Evolutionary conservation across 2,888 invertebrate genomes (phyloP).

Genomic region (Lepas anatifera): DNA sequence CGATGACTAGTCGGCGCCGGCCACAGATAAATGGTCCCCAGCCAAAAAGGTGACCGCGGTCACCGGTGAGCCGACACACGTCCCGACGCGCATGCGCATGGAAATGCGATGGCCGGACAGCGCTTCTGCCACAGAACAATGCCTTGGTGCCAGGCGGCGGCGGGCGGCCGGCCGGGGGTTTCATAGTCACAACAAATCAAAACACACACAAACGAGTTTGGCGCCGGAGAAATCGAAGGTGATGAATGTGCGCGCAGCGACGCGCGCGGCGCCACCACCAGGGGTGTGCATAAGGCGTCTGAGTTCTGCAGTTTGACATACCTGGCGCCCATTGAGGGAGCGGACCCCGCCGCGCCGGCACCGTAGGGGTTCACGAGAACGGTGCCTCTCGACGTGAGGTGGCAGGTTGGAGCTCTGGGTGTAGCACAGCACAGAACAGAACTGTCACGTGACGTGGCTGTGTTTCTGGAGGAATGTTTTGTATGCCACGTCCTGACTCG

Average conservation of each 20-base stretch:
- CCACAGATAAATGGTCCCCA: background rate
- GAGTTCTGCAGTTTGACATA: background rate
- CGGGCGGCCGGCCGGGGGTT: background rate
- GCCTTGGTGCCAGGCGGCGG: background rate
- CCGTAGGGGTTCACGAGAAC: background rate
- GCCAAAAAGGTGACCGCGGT: background rate
- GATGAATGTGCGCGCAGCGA: background rate
- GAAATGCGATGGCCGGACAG: background rate
- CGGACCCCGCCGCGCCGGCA: background rate
- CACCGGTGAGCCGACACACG: background rate
- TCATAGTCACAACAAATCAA: background rate
- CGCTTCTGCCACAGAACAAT: background rate
- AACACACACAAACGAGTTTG: constrained; percentile 1
- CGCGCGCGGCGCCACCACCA: background rate
- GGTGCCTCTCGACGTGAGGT: too few species aligned
- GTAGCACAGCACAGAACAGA: too few species aligned
- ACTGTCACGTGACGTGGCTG: too few species aligned
- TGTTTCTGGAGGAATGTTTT: too few species aligned
- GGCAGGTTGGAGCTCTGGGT: too few species aligned
- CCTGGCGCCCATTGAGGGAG: too few species aligned
- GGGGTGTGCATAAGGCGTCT: background rate
- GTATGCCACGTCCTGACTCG: too few species aligned
- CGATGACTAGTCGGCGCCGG: background rate
- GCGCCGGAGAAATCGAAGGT: background rate
- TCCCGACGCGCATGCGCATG: background rate